These are phyloP conservation scores for Cheilosia soror DNA, from an alignment of 2,888 invertebrate species.

Conservation along the genomic window DNA sequence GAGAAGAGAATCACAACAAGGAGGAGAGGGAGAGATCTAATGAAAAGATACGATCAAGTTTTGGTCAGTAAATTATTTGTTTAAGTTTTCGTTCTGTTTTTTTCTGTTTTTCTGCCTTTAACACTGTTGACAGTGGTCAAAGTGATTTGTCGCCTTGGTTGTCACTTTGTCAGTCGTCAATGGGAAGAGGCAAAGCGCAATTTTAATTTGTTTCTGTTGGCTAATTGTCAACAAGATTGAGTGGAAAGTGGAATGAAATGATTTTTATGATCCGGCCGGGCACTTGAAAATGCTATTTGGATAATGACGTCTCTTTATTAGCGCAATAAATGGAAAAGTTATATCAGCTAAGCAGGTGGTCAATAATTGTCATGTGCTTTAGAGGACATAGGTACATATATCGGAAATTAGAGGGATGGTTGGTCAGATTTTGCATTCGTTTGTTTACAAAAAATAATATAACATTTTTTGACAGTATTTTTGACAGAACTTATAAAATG, in stretches of 20 bases:
- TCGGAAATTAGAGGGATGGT: too few relatives aligned
- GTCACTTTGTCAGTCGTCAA: constrained; percentile 56
- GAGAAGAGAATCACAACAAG: constrained; percentile 38
- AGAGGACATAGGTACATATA: too few relatives aligned
- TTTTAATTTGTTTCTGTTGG: constrained; percentile 31
- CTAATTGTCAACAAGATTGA: constrained; percentile 34
- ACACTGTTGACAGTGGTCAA: constrained; percentile 12
- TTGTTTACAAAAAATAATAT: too few relatives aligned
- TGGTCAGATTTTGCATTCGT: too few relatives aligned
- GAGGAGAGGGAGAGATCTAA: constrained; percentile 36
- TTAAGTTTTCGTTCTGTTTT: not conserved
- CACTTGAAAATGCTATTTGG: not conserved
- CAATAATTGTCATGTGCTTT: not conserved
- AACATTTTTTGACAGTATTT: too few relatives aligned
- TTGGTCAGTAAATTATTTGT: constrained; percentile 25
- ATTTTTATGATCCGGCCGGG: constrained; percentile 19
- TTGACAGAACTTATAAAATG: too few relatives aligned
- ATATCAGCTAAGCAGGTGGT: not conserved
- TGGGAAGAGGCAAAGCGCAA: constrained; percentile 25
- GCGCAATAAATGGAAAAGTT: not conserved
- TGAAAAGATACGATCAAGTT: constrained; percentile 39
- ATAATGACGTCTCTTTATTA: not conserved
- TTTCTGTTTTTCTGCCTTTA: not conserved
- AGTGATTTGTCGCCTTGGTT: constrained; percentile 20
- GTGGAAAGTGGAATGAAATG: constrained; percentile 38